Evolutionary conservation across 2,888 invertebrate genomes (phyloP).

Genomic region (Eupithecia tripunctaria): DNA sequence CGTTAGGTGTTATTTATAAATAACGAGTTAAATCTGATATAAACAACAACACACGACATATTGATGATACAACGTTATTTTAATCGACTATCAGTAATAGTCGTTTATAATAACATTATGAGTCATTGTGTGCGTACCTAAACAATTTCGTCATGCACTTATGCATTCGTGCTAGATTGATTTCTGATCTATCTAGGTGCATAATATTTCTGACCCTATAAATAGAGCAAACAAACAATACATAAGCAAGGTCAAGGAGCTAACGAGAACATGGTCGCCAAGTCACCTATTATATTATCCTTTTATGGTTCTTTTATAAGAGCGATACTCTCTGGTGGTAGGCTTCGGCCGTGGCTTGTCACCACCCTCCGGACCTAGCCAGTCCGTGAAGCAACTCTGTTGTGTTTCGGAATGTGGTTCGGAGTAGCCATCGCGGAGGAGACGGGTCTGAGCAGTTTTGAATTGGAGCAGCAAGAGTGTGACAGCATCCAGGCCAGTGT

Average conservation of each 20-base stretch:
- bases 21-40: background rate
- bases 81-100: background rate
- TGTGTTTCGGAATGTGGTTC: too few species aligned
- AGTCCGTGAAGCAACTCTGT: too few species aligned
- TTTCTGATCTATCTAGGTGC: background rate
- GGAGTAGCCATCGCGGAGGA: too few species aligned
- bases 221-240: constrained; percentile 16
- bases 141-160: constrained; percentile 11
- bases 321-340: too few species aligned
- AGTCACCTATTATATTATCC: too few species aligned
- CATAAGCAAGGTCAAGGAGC: background rate
- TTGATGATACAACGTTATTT: background rate
- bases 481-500: too few species aligned
- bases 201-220: background rate
- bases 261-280: constrained; percentile 32
- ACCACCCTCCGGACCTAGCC: too few species aligned
- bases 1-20: too few species aligned
- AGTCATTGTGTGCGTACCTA: constrained; percentile 14
- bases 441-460: too few species aligned
- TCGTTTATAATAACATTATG: constrained; percentile 19
- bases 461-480: too few species aligned
- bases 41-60: background rate
- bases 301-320: constrained; percentile 29
- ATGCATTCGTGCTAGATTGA: constrained; percentile 18
- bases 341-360: too few species aligned